Evolutionary conservation across 2,888 invertebrate genomes (phyloP).

Genomic region (Tipula vernalis): DNA sequence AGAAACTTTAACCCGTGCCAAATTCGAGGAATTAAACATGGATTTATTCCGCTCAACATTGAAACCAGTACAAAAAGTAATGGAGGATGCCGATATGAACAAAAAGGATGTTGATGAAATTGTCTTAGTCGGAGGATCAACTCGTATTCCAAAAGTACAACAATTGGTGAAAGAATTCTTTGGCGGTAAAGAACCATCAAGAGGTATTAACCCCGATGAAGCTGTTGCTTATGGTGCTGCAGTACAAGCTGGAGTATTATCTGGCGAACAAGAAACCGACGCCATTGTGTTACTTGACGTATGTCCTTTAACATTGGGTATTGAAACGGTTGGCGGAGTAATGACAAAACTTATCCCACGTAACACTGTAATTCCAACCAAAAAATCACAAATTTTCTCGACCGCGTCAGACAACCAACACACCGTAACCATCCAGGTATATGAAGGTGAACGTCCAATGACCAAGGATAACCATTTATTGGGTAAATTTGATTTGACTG

Average conservation of each 20-base stretch:
- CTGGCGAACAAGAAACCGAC: constrained; percentile 91
- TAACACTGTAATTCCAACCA: constrained; percentile 98
- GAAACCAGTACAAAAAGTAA: constrained; percentile 89
- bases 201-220: constrained; percentile 98
- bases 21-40: constrained; percentile 98
- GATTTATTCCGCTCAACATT: constrained; percentile 80
- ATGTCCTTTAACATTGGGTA: constrained; percentile 97
- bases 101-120: constrained; percentile 98
- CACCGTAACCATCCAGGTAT: constrained; percentile 96
- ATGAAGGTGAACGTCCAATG: constrained; percentile 99
- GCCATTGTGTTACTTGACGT: constrained; percentile 95
- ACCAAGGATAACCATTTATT: constrained; percentile 98
- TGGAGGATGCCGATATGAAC: constrained; percentile 98
- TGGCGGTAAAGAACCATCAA: constrained; percentile 93
- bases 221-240: constrained; percentile 98
- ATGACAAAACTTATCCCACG: constrained; percentile 98
- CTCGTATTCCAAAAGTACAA: constrained; percentile 97
- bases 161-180: constrained; percentile 90
- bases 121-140: constrained; percentile 96
- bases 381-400: constrained; percentile 98
- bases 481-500: constrained; percentile 96
- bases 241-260: constrained; percentile 95
- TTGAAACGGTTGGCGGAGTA: constrained; percentile 98
- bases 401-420: constrained; percentile 99
- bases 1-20: constrained; percentile 93